Evolutionary conservation across 2,888 invertebrate species (phyloP).

Genomic region (Phlogophora meticulosa): DNA sequence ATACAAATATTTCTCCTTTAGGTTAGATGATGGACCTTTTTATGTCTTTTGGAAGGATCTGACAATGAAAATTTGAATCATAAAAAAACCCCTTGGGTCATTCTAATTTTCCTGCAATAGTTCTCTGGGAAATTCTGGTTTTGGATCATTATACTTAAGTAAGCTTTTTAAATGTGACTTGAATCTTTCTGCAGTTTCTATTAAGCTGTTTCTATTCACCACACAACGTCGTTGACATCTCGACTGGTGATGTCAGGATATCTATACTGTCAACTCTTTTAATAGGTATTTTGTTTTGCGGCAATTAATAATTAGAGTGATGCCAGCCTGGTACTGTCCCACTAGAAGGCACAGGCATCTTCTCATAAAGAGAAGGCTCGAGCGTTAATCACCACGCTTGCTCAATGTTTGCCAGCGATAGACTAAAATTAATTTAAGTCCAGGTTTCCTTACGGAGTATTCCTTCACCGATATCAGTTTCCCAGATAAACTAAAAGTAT

Average conservation of each 20-base stretch:
- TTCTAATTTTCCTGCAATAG: constrained; percentile 15
- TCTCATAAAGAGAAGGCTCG: too few species aligned
- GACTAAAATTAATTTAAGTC: too few species aligned
- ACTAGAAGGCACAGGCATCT: too few species aligned
- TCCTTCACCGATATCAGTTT: too few species aligned
- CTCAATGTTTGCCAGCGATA: too few species aligned
- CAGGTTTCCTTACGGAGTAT: too few species aligned
- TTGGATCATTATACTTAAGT: background rate
- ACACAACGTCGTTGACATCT: constrained; percentile 1
- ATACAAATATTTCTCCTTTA: constrained; percentile 49
- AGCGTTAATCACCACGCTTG: too few species aligned
- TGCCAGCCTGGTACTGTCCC: too few species aligned
- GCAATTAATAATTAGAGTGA: too few species aligned
- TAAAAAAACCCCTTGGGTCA: constrained; percentile 21
- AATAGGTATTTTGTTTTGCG: background rate
- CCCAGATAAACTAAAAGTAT: too few species aligned
- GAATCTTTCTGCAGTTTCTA: background rate
- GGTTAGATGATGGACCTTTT: constrained; percentile 26
- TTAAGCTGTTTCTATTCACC: background rate
- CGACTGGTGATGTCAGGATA: constrained; percentile 19
- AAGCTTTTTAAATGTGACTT: constrained; percentile 11
- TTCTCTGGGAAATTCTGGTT: constrained; percentile 21
- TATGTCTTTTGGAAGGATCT: constrained; percentile 46
- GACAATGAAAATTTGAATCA: constrained; percentile 38
- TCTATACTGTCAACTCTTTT: background rate